Evolutionary conservation across 1,140 invertebrate species (phyloP), one percentile per base, ranked within the genome.

Genomic region (Pissodes strobi): DNA sequence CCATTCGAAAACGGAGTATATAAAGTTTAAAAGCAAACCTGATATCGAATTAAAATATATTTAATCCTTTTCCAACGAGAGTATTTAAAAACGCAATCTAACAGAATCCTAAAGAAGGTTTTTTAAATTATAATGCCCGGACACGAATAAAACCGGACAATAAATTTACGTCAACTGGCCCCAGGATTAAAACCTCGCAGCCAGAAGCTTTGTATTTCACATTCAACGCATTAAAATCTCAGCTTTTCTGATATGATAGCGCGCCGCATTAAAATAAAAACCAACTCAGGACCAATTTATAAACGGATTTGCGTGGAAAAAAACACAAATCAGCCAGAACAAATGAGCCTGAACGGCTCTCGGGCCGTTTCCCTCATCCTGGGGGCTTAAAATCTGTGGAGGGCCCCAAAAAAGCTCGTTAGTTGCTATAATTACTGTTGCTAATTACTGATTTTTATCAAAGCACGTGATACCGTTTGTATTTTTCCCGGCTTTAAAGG

Each of bases 391-490:
- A 65, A 61, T 61, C 38, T 65, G 64, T 49, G 62, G 57, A 55
- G 63, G 57, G 64, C 60, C 66, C 67, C 70, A 57, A 37, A 70
- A 76, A 74, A 71, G 72, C 74, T 76, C 75, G 74, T 76, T 76
- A 76, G 75, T 75, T 74, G 67, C 72, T 63, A 76, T 76, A 76
- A 76, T 76, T 76, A 75, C 74, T 68, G 71, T 71, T 69, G 74
- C 74, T 76, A 76, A 76, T 76, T 76, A 75, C 74, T 74, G 75
- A 76, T 76, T 76, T 76, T 76, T 76, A 76, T 76, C 75, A 70
- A 73, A 48, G 74, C 74, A 74, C 74, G 74, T 76, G 68, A 72
- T 74, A 63, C 72, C 55, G 67, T 56, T 62, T 59, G 73, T 68
- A 71, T 72, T 73, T 74, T 71, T 71, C 66, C 63, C 66, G 10